These are phyloP conservation scores for Linepithema humile DNA, from an alignment of 1,140 invertebrate species.

Conservation along the genomic window DNA sequence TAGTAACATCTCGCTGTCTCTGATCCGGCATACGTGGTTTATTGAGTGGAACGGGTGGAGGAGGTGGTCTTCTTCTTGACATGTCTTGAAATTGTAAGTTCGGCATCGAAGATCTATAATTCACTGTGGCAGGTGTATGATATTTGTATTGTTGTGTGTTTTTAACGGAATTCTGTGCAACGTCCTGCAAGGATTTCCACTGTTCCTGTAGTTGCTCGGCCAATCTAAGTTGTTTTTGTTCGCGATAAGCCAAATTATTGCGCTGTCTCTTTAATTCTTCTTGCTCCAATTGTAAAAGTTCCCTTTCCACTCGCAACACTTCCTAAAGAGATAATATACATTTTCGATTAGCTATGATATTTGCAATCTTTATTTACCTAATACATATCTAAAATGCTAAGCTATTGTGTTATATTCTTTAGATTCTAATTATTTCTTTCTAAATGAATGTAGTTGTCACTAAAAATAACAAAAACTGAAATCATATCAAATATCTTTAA, in stretches of 20 bases:
- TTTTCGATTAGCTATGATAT: neutral
- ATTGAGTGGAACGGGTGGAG: conserved; percentile 84
- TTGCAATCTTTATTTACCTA: neutral
- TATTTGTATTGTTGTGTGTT: conserved; percentile 75
- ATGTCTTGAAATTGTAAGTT: conserved; percentile 86
- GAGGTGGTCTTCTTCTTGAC: conserved; percentile 80
- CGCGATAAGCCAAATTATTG: conserved; percentile 88
- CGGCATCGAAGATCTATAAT: conserved; percentile 89
- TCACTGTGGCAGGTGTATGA: conserved; percentile 74
- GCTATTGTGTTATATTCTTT: neutral
- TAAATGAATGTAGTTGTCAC: neutral
- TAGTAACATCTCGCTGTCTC: conserved; percentile 82
- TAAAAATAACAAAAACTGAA: neutral
- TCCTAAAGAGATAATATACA: conserved; percentile 82
- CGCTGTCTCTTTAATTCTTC: conserved; percentile 91
- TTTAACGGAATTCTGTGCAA: conserved; percentile 70
- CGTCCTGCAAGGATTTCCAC: conserved; percentile 82
- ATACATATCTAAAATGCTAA: neutral
- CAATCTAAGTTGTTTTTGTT: conserved; percentile 83
- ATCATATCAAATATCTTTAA: neutral
- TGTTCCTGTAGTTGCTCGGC: conserved; percentile 81
- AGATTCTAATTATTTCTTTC: neutral
- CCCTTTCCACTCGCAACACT: conserved; percentile 90
- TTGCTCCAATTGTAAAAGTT: conserved; percentile 90
- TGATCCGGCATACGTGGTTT: conserved; percentile 84